Percentiles rank a stretch among this genome's conserved stretches.
These are phyloP conservation scores for Gouania willdenowi DNA, from an alignment of 2,797 vertebrate species.

Conservation along the genomic window DNA sequence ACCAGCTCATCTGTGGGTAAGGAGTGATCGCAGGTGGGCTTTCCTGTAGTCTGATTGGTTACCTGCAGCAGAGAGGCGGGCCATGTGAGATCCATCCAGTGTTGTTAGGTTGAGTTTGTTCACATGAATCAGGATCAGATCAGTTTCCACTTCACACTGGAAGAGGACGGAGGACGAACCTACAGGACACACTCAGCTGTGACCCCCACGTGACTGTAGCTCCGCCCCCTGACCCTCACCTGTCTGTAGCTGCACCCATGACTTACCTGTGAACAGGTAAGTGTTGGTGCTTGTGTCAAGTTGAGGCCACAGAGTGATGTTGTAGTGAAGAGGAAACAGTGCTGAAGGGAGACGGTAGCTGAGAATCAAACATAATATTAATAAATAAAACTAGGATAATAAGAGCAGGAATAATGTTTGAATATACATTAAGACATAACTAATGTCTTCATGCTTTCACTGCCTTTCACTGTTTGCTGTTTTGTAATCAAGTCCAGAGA, in stretches of 20 bases:
- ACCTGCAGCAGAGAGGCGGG: constrained; percentile 33
- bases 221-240: no score
- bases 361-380: no score
- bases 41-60: neutral
- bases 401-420: no score
- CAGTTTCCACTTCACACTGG: constrained; percentile 63
- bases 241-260: no score
- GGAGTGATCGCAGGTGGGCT: no score
- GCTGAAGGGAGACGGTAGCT: constrained; percentile 69
- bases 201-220: no score
- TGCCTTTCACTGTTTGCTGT: no score
- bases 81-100: neutral
- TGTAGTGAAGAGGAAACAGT: constrained; percentile 73
- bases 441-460: no score
- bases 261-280: constrained; percentile 77
- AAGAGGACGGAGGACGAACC: constrained; percentile 67
- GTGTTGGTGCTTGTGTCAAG: constrained; percentile 44
- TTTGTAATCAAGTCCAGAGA: no score
- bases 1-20: no score
- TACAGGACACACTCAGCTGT: neutral
- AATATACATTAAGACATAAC: no score
- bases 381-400: no score
- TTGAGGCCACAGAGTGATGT: constrained; percentile 76
- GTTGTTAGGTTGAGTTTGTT: constrained; percentile 80
- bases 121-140: constrained; percentile 88